Evolutionary conservation across 2,888 invertebrate genomes (phyloP), one percentile per base, ranked within the genome.

Genomic region (Halictus ligatus): DNA sequence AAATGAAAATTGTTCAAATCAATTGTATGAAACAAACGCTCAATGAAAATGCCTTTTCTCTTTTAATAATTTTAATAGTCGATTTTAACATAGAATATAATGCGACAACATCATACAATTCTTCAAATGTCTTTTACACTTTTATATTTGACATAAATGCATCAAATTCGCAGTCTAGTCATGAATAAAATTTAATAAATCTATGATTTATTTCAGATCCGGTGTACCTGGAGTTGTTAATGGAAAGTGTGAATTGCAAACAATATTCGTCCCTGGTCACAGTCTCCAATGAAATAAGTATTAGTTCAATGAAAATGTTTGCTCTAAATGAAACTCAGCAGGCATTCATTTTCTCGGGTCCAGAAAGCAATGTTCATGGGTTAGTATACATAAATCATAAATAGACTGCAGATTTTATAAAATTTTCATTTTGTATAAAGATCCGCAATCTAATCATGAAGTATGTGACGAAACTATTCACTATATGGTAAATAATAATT

Each of bases 151-250:
- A 43, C 43, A 43, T 43, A 43, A 43, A 43, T 43, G 43, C 43
- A 43, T 43, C 1, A 43, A 43, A 43, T 43, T 10, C 10, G 8
- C 43, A 43, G 43, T 43, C 43, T 64, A 48, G 43, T 18, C 67
- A 15, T 35, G 13, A 46, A 78, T 43, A 58, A 81, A n/a, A 78
- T 43, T 75, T 75, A 35, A 58, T 75, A 87, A 8, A 29, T 29
- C 3, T 29, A 29, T 29, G 18, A 64, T 64, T 18, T 78, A 78
- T 94, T 94, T 60, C 93, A 97, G 97, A 96, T 85, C 95, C 96
- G 35, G 96, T 97, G n/a, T 96, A 96, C 72, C 93, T 97, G 74
- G 97, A 97, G 92, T 81, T 97, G 25, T 96, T 96, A 7, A 90
- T 97, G 7, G 97, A 97, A 93, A 96, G 96, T 21, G 90, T 96